A percentile compares a stretch with the other conserved stretches of the same genome.
These are phyloP conservation scores for Muschampia plurimacula DNA, from an alignment of 2,888 invertebrate genomes.

Conservation along the genomic window DNA sequence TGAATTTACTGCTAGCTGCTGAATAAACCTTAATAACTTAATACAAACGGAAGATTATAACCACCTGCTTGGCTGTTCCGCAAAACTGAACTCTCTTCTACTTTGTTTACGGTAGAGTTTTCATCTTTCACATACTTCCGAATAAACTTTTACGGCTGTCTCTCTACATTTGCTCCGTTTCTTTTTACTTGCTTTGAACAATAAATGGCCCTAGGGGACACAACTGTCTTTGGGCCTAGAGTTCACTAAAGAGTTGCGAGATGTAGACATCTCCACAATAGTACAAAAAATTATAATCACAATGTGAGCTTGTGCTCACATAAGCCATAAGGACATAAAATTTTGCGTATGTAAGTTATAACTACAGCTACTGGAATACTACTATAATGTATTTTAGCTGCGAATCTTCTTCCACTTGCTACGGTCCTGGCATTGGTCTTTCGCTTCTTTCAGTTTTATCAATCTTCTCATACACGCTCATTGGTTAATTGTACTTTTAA, in stretches of 20 bases:
- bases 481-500: no score
- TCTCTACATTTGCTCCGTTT: conserved; percentile 60
- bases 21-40: conserved; percentile 71
- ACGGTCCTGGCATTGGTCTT: no score
- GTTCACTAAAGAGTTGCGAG: conserved; percentile 34
- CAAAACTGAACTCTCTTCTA: conserved; percentile 51
- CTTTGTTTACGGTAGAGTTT: conserved; percentile 46
- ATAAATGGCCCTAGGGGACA: conserved; percentile 74
- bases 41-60: conserved; percentile 43
- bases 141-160: conserved; percentile 52
- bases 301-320: no score
- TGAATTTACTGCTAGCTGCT: conserved; percentile 70
- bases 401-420: no score
- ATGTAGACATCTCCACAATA: not conserved
- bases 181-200: conserved; percentile 78
- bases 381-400: not conserved
- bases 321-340: not conserved
- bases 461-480: no score
- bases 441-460: no score
- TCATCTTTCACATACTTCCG: conserved; percentile 41
- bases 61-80: conserved; percentile 20
- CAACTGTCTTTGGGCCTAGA: conserved; percentile 58
- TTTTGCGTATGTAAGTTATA: not conserved
- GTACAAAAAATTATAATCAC: not conserved
- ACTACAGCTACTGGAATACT: not conserved